Evolutionary conservation across 2,797 vertebrate genomes (phyloP), one percentile per base, ranked within the genome.

Genomic region (Ceryle rudis): DNA sequence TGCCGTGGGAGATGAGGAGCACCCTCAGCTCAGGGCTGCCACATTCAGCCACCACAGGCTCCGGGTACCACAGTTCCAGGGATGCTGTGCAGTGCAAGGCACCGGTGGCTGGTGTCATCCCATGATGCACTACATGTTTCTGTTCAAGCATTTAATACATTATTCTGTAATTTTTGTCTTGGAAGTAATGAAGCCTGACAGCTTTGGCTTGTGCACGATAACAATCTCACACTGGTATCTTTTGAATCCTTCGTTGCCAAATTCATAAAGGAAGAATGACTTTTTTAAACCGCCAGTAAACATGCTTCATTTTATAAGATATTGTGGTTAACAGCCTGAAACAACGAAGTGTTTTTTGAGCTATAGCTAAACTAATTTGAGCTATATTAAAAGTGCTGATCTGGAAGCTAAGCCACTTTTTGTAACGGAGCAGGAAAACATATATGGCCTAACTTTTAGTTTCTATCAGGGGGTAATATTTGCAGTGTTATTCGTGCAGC

Each of bases 101-200:
- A 26, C 11, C 1, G 21, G 80, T 93, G 12, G 97, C 62, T 66
- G 97, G 97, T 97, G 98, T 97, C 98, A 95, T 78, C 92, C 90
- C 86, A 9, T 81, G 41, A 26, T 31, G 64, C 47, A 1, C 37
- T 23, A 35, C 3, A 16, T 70, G 51, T 70, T 95, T 82, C 95
- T 84, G 16, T 69, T 93, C 73, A 80, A 93, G 96, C 95, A 60
- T 96, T 97, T 96, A 93, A 94, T 94, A 44, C 89, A 47, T 96
- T 95, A 95, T 95, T 95, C 93, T 95, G 96, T 97, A 96, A 96
- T 96, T 98, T 98, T 98, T 98, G 97, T 97, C 97, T 97, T 89
- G 97, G 97, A 97, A 97, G 96, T 97, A 98, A 98, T 97, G 97
- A 97, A 97, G 95, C 97, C 97, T 97, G 98, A 97, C 97, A 97